Evolutionary conservation across 2,888 invertebrate species (phyloP), one percentile per base, ranked within the genome.

Genomic region (Atethmia centrago): DNA sequence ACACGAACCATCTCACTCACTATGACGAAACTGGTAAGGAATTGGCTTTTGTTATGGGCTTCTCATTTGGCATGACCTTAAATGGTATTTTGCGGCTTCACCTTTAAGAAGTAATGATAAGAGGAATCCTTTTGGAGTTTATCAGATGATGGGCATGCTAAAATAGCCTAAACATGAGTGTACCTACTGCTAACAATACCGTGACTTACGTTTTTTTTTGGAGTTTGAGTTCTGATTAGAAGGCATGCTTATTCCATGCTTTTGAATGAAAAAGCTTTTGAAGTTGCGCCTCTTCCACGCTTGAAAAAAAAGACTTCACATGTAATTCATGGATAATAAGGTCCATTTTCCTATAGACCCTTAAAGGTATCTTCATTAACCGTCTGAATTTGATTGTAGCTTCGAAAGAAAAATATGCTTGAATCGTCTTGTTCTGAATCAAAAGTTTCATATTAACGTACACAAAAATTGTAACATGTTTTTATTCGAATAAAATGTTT

Each of bases 21-120:
- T 83, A 93, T 93, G 94, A 89, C 89, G 87, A 93, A 91, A 92
- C 90, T 94, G 95, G 95, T 95, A 92, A 95, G 94, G 88, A 78
- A 82, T 79, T 82, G 71, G 66, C 84, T 83, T 82, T 74, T 80
- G 62, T 79, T 79, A 47, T 31, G 55, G 31, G 59, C 73, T 80
- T 86, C 83, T 76, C 71, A 71, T 69, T 74, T 51, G 63, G 68
- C 45, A 56, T 74, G 75, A 75, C 78, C 71, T 87, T 77, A 71
- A 55, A 75, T 71, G 67, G 73, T 61, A 77, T 78, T 82, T 76
- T 70, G 72, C 61, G 72, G 80, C 42, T 68, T 77, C 53, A 77
- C 61, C 81, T 84, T 83, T 82, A 61, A 63, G 45, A 36, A 68
- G 45, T 59, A 36, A 59, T 68, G 75, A 82, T 81, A 80, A 79